Percentiles rank a stretch among this genome's conserved stretches.
Conservation (phyloP, 37 sponge, comb jelly and placozoan species). For the Eunapius fragilis region DNA sequence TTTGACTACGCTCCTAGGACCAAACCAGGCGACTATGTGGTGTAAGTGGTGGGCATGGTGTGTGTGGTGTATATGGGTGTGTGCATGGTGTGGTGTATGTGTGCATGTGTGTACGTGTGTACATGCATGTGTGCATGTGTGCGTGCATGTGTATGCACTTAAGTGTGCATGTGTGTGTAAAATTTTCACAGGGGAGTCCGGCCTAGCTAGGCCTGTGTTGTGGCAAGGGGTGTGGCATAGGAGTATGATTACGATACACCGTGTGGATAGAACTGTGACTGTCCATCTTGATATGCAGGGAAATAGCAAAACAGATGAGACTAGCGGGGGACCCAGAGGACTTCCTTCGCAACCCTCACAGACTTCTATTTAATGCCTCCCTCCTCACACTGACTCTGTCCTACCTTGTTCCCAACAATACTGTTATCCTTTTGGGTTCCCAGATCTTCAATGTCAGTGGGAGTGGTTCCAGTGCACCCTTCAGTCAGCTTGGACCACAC, state of each 20-base stretch:
- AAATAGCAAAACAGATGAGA: slow-evolving; percentile 51
- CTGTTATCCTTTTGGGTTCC: slow-evolving; percentile 52
- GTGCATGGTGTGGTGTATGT: too few species aligned
- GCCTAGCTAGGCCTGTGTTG: too few species aligned
- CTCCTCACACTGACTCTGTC: slow-evolving; percentile 6
- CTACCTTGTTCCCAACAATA: slow-evolving; percentile 37
- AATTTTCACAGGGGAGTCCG: too few species aligned
- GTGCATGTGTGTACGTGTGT: too few species aligned
- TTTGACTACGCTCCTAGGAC: slow-evolving; percentile 42
- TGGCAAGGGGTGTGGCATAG: too few species aligned
- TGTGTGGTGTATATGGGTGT: too few species aligned
- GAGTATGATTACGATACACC: too few species aligned
- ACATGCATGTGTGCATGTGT: too few species aligned
- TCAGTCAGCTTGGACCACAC: not conserved
- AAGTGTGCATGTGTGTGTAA: too few species aligned
- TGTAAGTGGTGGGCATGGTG: slow-evolving; percentile 31
- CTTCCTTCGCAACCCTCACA: slow-evolving; percentile 64
- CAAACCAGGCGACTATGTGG: slow-evolving; percentile 23
- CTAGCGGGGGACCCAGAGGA: slow-evolving; percentile 50
- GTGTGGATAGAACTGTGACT: too few species aligned
- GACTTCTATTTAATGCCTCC: slow-evolving; percentile 30
- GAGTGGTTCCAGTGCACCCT: not conserved
- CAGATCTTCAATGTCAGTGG: slow-evolving; percentile 1
- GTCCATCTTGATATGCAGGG: too few species aligned
- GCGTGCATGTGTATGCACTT: too few species aligned